Conservation (phyloP, 2,797 vertebrate species). For the Hippopotamyrus pictus region DNA sequence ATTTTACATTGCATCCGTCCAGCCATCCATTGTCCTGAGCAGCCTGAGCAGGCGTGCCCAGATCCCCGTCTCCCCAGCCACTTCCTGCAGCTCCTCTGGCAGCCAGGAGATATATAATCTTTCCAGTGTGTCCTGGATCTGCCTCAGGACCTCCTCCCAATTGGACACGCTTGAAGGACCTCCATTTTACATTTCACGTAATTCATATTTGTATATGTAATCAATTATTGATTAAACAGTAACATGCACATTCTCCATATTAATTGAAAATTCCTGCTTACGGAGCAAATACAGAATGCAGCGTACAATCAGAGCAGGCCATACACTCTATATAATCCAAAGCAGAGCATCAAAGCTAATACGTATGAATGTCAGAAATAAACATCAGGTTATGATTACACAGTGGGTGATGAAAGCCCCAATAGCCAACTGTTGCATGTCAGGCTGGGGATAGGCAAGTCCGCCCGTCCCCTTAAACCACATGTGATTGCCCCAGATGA, state of each 20-base stretch:
- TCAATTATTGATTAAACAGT: background rate
- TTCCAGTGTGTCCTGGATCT: background rate
- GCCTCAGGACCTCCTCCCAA: background rate
- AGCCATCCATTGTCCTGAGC: background rate
- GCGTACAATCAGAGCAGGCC: background rate
- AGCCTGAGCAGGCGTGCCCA: background rate
- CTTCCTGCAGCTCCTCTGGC: background rate
- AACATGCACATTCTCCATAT: background rate
- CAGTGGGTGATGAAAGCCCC: background rate
- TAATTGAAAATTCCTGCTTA: background rate
- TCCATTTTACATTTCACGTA: background rate
- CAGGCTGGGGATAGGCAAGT: constrained; percentile 78
- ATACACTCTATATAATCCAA: background rate
- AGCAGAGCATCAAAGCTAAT: background rate
- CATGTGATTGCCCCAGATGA: constrained; percentile 78
- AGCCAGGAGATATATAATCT: background rate
- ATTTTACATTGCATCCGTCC: background rate
- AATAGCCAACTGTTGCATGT: constrained; percentile 68
- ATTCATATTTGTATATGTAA: background rate
- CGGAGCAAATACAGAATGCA: background rate
- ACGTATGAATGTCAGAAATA: background rate
- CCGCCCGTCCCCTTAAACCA: constrained; percentile 65
- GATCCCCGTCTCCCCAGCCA: background rate
- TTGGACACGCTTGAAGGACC: background rate
- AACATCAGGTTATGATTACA: background rate